Base-by-base conservation (phyloP, 37 sponge, comb jelly and placozoan genomes). In the Bolinopsis microptera region DNA sequence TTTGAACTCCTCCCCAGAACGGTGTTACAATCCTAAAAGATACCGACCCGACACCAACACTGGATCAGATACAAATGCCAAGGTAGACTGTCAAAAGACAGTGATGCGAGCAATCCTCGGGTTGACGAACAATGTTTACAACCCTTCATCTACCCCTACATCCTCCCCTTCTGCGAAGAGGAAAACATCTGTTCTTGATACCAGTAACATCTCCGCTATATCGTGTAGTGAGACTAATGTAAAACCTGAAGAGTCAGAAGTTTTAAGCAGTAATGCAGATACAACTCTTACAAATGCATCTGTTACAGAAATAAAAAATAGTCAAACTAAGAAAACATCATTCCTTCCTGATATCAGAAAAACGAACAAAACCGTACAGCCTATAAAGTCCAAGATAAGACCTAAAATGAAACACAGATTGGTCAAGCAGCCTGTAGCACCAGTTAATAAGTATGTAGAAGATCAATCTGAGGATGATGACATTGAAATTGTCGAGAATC, bases 401-500 rank as follows among this genome's bases (percentile, higher is more conserved):
- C 61, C 61, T 18, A 48, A 48, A 48, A 18, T 48, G 61, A 48
- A 48, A 48, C 61, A 48, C 13, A 48, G 13, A 48, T 18, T 18
- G 61, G 13, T 48, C 61, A 48, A 48, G 13, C 61, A 48, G 61
- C 61, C 61, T 13, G 5, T 13, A 13, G 61, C 13, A 18, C 61
- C 61, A 18, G 61, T 48, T 48, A 5, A 48, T 5, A 18, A 48
- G 5, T 13, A 18, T 5, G 13, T 18, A 13, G 61, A 48, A 48
- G 61, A 48, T 5, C 13, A 5, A 5, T 18, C 9, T 9, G 28
- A 34, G 9, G 80, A 77, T 34, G 80, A 77, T 35, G 33, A 33
- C 1, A 77, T 77, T 35, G 80, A 77, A 77, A 77, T 77, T 34
- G 33, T 77, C 3, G 80, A 77, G 18, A 77, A 77, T 34, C 80